Base-by-base conservation (phyloP, 2,888 invertebrate species). In the Drosophila sordidapex region DNA sequence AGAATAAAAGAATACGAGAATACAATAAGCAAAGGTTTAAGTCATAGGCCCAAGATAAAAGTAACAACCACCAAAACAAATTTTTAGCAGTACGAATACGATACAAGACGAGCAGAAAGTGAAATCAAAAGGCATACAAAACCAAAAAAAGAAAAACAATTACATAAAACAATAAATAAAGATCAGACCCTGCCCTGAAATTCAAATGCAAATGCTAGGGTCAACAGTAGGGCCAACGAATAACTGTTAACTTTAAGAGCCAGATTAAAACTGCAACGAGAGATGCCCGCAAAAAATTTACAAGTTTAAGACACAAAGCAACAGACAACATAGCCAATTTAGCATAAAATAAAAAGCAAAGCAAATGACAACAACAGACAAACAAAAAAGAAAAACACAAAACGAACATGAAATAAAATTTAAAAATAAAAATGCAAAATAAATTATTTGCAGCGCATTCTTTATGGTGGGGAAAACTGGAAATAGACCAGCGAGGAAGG, bases 281-380 rank as follows among this genome's bases (percentile, higher is more conserved):
- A 53, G 53, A 46, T 40, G 62, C 33, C 61, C 51, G 56, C 46
- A 68, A 79, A 83, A 83, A 66, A 79, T 66, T 72, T 82, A 87
- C 82, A 87, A 73, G 61, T 87, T 82, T 87, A 89, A 82, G 84
- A 73, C 66, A 87, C 79, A 87, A 84, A 83, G 70, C 77, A 89
- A 83, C 84, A 83, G 67, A 79, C 58, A 81, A 88, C 83, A 87
- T 87, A 87, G 90, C 90, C 89, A 88, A 88, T 89, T 89, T 89
- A 88, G 87, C 81, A 79, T 84, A 90, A 87, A 89, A 69, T 75
- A 78, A 82, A 73, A 72, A 68, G 64, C 61, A 54, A 60, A 66
- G 70, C 66, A 74, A 69, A 63, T 27, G 33, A 76, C 69, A 71
- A 58, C 52, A 63, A 70, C 65, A 54, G 51, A 81, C 72, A 61